A percentile compares a stretch with the other conserved stretches of the same genome.
Conservation (phyloP, 2,113 vertebrate species). For the Siniperca knerii region DNA sequence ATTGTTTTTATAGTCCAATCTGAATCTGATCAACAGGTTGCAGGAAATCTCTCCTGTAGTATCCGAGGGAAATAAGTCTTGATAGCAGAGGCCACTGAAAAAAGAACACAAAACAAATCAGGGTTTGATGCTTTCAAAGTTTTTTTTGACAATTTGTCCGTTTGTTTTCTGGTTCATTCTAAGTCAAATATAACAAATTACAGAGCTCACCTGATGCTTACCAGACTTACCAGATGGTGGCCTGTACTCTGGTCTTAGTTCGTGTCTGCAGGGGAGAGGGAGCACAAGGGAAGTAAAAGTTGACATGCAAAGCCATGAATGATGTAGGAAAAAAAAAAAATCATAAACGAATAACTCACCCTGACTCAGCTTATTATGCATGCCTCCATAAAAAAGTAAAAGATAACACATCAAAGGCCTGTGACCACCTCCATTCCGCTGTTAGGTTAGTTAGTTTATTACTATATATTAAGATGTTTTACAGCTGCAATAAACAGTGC, state of each 20-base stretch:
- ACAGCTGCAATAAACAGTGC: neutral
- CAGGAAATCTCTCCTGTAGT: slow-evolving; percentile 5
- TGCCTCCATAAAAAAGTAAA: neutral
- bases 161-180: neutral
- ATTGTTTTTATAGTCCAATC: slow-evolving; percentile 22
- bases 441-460: neutral
- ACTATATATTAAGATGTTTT: neutral
- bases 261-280: neutral
- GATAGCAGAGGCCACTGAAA: slow-evolving; percentile 25
- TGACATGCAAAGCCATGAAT: slow-evolving; percentile 30
- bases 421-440: neutral
- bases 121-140: neutral
- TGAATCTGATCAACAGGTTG: slow-evolving; percentile 22
- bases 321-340: slow-evolving; percentile 24
- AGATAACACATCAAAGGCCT: neutral
- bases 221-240: neutral
- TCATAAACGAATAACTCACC: neutral
- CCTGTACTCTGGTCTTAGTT: neutral
- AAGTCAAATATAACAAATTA: neutral
- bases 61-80: neutral
- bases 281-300: neutral
- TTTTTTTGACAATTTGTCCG: neutral
- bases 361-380: slow-evolving; percentile 19
- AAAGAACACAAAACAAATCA: neutral
- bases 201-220: slow-evolving; percentile 5